A percentile compares a stretch with the other conserved stretches of the same genome.
These are phyloP conservation scores for Leptinotarsa lineolata DNA, from an alignment of 1,140 invertebrate species.

Conservation along the genomic window DNA sequence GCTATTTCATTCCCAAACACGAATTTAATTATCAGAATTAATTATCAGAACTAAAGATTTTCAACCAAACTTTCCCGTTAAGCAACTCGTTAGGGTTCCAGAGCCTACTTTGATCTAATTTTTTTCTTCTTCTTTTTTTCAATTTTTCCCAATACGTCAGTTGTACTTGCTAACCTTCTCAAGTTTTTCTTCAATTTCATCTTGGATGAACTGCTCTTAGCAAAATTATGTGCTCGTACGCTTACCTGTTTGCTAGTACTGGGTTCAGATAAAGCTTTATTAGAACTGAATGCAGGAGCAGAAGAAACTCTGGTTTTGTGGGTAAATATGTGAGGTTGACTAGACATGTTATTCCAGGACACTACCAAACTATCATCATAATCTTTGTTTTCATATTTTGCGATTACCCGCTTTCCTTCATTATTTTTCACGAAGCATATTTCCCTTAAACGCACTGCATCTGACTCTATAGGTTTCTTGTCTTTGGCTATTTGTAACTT, in stretches of 20 bases:
- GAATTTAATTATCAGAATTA: neutral
- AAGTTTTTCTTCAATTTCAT: constrained; percentile 47
- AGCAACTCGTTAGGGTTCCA: constrained; percentile 4
- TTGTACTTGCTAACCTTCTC: constrained; percentile 39
- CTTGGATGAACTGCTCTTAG: constrained; percentile 35
- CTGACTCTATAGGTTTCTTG: constrained; percentile 20
- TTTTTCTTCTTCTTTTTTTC: constrained; percentile 51
- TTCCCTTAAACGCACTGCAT: constrained; percentile 44
- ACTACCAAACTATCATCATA: constrained; percentile 48
- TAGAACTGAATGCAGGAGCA: constrained; percentile 21
- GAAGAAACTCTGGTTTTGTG: constrained; percentile 38
- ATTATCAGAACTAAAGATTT: neutral
- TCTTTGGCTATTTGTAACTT: constrained; percentile 18
- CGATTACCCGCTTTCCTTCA: constrained; percentile 48
- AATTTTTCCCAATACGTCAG: constrained; percentile 41
- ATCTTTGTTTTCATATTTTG: constrained; percentile 47
- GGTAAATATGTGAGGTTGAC: constrained; percentile 45
- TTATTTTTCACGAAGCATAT: constrained; percentile 50
- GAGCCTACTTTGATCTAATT: constrained; percentile 38
- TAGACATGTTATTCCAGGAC: constrained; percentile 43
- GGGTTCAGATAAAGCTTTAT: constrained; percentile 36
- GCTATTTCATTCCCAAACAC: too few species aligned
- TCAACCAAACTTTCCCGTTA: neutral
- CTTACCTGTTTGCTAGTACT: constrained; percentile 40
- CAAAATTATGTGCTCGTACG: constrained; percentile 47